Conservation (phyloP, 2,888 invertebrate genomes). For the Cancer borealis region DNA sequence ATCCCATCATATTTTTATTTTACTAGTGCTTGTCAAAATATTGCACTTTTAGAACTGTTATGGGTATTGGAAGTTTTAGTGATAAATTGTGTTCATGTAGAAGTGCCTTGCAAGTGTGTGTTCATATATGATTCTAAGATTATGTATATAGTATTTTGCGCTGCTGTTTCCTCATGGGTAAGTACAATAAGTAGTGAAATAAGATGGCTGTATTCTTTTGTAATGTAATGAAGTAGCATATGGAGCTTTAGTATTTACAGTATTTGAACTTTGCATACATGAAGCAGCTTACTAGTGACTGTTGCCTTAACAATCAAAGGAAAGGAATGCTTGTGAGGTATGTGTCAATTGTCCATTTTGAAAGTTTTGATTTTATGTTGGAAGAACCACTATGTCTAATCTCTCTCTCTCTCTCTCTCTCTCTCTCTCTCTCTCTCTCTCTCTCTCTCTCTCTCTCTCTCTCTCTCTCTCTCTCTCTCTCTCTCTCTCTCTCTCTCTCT, state of each 20-base stretch:
- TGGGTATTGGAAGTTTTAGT: background rate
- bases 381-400: background rate
- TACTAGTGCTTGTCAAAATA: background rate
- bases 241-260: background rate
- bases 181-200: background rate
- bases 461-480: slow-evolving; percentile 27
- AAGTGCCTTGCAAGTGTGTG: background rate
- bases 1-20: background rate
- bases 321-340: background rate
- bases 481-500: slow-evolving; percentile 47
- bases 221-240: background rate
- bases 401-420: slow-evolving; percentile 37
- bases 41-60: background rate
- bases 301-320: background rate
- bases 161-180: background rate
- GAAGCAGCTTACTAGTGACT: slow-evolving; percentile 40
- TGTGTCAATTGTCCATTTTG: background rate
- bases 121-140: background rate
- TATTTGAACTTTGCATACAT: background rate
- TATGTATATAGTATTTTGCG: background rate
- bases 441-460: slow-evolving; percentile 32
- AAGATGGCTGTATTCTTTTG: background rate
- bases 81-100: background rate
- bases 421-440: slow-evolving; percentile 22
- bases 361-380: background rate